Evolutionary conservation across 2,888 invertebrate species (phyloP).

Genomic region (Patella ulyssiponensis): DNA sequence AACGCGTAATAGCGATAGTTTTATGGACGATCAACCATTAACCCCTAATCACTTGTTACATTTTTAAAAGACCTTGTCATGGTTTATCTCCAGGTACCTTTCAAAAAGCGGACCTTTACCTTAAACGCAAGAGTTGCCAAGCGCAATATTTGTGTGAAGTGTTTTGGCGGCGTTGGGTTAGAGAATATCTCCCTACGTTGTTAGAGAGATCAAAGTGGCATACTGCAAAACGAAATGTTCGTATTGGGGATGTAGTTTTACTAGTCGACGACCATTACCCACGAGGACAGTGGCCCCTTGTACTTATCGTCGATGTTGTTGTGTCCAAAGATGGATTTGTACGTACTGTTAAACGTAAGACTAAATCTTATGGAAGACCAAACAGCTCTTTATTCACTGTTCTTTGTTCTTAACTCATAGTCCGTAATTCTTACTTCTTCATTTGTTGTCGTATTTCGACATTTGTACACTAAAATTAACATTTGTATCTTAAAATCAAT

Average conservation of each 20-base stretch:
- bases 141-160: background rate
- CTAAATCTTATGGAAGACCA: too few relatives aligned
- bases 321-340: background rate
- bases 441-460: too few relatives aligned
- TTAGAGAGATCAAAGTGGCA: background rate
- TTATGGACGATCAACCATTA: conserved; percentile 33
- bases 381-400: too few relatives aligned
- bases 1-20: conserved; percentile 16
- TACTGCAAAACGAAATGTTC: background rate
- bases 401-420: too few relatives aligned
- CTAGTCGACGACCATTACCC: background rate
- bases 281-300: background rate
- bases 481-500: too few relatives aligned
- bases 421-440: too few relatives aligned
- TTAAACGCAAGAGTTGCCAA: background rate
- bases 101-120: background rate
- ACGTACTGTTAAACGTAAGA: background rate
- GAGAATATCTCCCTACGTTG: background rate
- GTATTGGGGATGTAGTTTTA: background rate
- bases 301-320: background rate
- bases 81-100: conserved; percentile 26
- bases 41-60: conserved; percentile 64
- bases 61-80: conserved; percentile 13
- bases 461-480: too few relatives aligned
- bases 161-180: background rate